phyloP scores from a whole-genome alignment of 2,113 vertebrate genomes.

The Eolophus roseicapilla region DNA sequence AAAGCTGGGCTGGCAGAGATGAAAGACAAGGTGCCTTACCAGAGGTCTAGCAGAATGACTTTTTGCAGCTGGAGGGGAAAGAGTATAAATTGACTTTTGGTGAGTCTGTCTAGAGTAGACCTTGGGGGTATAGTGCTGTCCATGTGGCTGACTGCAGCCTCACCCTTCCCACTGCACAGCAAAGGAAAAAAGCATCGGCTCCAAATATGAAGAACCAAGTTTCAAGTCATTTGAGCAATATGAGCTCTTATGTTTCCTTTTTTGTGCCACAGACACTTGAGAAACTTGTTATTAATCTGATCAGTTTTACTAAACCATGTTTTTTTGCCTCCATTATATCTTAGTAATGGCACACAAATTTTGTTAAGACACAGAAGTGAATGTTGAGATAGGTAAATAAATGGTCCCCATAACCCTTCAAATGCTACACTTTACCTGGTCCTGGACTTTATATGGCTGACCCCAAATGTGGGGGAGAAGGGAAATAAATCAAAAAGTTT shows the following conservation, averaged over 20 bases:
- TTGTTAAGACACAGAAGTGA: background rate
- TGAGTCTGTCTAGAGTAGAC: background rate
- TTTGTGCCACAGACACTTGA: background rate
- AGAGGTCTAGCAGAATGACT: background rate
- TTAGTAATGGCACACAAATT: background rate
- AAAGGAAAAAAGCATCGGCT: background rate
- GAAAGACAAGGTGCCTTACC: background rate
- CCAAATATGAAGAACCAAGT: fast-evolving
- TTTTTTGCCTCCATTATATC: background rate
- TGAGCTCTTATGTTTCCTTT: background rate
- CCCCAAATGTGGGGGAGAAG: background rate
- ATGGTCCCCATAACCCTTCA: background rate
- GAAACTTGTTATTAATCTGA: background rate
- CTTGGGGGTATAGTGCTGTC: background rate
- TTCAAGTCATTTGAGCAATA: background rate
- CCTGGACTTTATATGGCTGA: background rate
- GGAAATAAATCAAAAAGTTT: background rate
- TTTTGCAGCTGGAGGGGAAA: background rate
- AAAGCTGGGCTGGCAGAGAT: background rate
- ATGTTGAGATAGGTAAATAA: background rate
- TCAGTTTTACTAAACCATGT: background rate
- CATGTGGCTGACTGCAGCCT: background rate
- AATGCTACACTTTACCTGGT: background rate
- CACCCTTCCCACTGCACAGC: background rate
- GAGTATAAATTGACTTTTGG: background rate